phyloP scores from a whole-genome alignment of 2,797 vertebrate species.

The Sebastes kiyomatsui region DNA sequence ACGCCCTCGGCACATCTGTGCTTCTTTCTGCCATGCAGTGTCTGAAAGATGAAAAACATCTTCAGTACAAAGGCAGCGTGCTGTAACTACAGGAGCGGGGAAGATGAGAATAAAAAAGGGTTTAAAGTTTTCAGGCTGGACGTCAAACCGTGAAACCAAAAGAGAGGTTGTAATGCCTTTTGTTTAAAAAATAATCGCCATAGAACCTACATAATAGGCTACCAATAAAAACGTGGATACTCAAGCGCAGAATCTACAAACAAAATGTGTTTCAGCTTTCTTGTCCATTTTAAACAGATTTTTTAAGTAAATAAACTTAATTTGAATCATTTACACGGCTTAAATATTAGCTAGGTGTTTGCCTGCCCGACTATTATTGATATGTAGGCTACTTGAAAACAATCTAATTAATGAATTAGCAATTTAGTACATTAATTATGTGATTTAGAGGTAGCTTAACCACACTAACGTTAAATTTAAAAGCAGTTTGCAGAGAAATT shows the following conservation, averaged over 20 bases:
- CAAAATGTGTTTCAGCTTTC: background rate
- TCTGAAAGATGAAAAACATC: background rate
- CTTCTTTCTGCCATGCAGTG: background rate
- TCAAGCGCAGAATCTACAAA: background rate
- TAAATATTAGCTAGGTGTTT: background rate
- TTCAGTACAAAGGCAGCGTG: background rate
- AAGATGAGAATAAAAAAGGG: background rate
- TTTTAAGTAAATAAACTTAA: background rate
- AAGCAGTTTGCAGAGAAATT: background rate
- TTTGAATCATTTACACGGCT: background rate
- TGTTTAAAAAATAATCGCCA: background rate
- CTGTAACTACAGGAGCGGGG: background rate
- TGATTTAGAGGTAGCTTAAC: background rate
- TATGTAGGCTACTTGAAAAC: background rate
- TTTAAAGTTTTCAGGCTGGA: background rate
- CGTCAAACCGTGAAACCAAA: background rate
- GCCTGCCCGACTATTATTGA: background rate
- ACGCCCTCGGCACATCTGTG: background rate
- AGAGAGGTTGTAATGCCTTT: background rate
- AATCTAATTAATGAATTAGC: background rate
- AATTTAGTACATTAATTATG: background rate
- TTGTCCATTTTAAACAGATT: background rate
- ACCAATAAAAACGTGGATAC: no score
- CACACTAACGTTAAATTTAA: background rate
- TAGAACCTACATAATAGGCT: background rate